Evolutionary conservation across 2,888 invertebrate genomes (phyloP).

Genomic region (Caenorhabditis sp.): DNA sequence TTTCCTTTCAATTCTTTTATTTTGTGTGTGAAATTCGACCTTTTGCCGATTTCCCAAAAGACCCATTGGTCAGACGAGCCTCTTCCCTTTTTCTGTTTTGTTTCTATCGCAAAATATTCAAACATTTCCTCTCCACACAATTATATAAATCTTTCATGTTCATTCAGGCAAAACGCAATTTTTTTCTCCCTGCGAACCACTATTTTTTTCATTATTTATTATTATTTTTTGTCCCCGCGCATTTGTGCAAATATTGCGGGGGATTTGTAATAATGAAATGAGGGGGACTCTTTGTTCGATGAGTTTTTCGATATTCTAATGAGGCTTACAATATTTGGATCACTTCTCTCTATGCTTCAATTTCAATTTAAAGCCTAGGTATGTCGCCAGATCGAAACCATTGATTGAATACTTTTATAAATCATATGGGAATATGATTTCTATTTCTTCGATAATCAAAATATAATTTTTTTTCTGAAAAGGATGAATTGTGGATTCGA

Average conservation of each 20-base stretch:
- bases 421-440: too few relatives aligned
- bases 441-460: too few relatives aligned
- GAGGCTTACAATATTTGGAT: too few relatives aligned
- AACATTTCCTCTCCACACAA: neutral
- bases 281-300: too few relatives aligned
- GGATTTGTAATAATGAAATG: neutral
- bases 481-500: too few relatives aligned
- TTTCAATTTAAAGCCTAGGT: too few relatives aligned
- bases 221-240: neutral
- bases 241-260: neutral
- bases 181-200: neutral
- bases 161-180: constrained; percentile 1
- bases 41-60: neutral
- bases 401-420: too few relatives aligned
- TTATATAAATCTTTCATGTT: constrained; percentile 1
- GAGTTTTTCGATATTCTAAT: too few relatives aligned
- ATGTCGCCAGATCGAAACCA: too few relatives aligned
- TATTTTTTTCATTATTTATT: neutral
- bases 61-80: neutral
- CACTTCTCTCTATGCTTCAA: too few relatives aligned
- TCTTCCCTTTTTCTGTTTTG: neutral
- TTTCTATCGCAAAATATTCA: neutral
- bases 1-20: neutral
- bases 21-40: neutral
- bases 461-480: too few relatives aligned